Conservation (phyloP, 2,113 vertebrate genomes). For the Maccullochella peelii region DNA sequence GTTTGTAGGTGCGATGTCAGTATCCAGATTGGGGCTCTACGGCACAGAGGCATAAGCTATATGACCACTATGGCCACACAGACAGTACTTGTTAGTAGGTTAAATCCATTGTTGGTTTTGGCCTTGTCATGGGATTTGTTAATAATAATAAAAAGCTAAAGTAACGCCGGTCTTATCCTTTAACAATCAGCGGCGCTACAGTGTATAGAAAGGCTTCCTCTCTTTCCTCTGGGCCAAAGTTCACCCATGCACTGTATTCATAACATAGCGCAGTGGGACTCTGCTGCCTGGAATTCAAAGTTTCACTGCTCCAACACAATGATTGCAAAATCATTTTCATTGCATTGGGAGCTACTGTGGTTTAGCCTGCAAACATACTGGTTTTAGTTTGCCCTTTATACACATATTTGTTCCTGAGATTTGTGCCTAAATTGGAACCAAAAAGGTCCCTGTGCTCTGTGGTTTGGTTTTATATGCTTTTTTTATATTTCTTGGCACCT, state of each 20-base stretch:
- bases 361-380: not conserved
- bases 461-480: not conserved
- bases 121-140: constrained; percentile 7
- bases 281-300: constrained; percentile 46
- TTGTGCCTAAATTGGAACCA: not conserved
- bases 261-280: constrained; percentile 56
- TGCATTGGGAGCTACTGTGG: constrained; percentile 4
- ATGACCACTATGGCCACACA: not conserved
- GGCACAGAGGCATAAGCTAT: not conserved
- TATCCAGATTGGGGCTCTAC: not conserved
- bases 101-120: constrained; percentile 4
- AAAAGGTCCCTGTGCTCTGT: not conserved
- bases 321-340: constrained; percentile 1
- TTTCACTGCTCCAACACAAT: constrained; percentile 16
- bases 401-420: not conserved
- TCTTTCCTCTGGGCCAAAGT: constrained; percentile 77
- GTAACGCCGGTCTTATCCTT: not conserved
- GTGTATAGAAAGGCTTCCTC: constrained; percentile 72
- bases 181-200: constrained; percentile 38
- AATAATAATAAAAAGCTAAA: constrained; percentile 15
- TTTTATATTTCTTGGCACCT: not conserved
- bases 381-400: not conserved
- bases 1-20: not conserved
- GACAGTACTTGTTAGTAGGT: not conserved
- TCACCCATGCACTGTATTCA: constrained; percentile 65